These are phyloP conservation scores for Sander lucioperca DNA, from an alignment of 2,113 vertebrate genomes.

Conservation along the genomic window DNA sequence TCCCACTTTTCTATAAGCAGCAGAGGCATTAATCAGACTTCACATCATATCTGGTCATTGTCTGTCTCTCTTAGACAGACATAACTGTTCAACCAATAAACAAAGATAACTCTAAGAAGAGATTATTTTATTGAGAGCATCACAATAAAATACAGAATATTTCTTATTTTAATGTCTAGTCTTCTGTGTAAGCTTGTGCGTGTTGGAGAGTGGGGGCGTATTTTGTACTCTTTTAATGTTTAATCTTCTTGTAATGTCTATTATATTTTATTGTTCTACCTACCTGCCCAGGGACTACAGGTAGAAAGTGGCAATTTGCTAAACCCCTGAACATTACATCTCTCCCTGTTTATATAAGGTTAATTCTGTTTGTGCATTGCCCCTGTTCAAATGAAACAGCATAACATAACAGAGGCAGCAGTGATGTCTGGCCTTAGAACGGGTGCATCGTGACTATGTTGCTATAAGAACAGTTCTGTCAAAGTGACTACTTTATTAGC, in stretches of 20 bases:
- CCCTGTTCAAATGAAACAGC: too few species aligned
- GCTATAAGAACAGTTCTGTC: slow-evolving; percentile 14
- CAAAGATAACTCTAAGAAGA: slow-evolving; percentile 11
- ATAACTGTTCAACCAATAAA: slow-evolving; percentile 5
- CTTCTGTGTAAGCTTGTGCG: too few species aligned
- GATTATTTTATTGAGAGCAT: slow-evolving; percentile 32
- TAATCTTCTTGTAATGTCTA: too few species aligned
- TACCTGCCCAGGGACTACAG: too few species aligned
- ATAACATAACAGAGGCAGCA: background rate
- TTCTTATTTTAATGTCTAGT: too few species aligned
- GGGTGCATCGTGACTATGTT: slow-evolving; percentile 50
- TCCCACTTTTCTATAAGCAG: slow-evolving; percentile 5
- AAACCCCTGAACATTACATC: too few species aligned
- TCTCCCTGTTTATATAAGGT: too few species aligned
- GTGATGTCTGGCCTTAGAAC: slow-evolving; percentile 59
- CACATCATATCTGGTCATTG: slow-evolving; percentile 7
- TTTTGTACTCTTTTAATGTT: too few species aligned
- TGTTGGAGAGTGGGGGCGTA: too few species aligned
- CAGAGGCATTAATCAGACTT: background rate
- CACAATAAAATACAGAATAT: slow-evolving; percentile 36
- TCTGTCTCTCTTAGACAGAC: background rate
- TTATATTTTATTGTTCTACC: too few species aligned
- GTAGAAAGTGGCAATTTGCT: too few species aligned
- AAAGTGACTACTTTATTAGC: slow-evolving; percentile 11
- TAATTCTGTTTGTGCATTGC: too few species aligned